A percentile compares a stretch with the other conserved stretches of the same genome.
Evolutionary conservation across 2,888 invertebrate species (phyloP).

Genomic region (Protodeltote pygarga): DNA sequence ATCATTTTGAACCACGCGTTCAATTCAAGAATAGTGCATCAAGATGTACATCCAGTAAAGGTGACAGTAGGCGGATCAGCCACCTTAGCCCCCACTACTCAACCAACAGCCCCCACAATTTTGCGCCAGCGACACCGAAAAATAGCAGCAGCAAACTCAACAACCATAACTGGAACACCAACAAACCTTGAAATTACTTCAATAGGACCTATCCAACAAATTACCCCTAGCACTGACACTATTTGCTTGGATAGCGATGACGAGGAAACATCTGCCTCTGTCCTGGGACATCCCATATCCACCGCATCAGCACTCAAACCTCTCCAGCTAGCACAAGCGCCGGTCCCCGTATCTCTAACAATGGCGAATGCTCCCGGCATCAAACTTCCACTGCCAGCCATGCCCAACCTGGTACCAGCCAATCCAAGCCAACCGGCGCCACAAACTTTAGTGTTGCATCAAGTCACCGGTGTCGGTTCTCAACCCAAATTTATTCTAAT

Average conservation of each 20-base stretch:
- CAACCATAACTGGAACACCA: no score
- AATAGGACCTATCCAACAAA: neutral
- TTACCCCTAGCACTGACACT: slow-evolving; percentile 37
- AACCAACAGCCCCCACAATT: no score
- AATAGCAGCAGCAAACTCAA: no score
- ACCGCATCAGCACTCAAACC: no score
- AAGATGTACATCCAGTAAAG: slow-evolving; percentile 3
- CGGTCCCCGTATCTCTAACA: slow-evolving; percentile 11
- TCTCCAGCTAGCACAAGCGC: no score
- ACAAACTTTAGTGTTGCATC: slow-evolving; percentile 16
- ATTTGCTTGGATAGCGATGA: slow-evolving; percentile 79
- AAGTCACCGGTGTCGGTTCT: slow-evolving; percentile 6
- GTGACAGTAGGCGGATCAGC: slow-evolving; percentile 10
- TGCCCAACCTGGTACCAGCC: slow-evolving; percentile 1
- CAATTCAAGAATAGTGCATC: neutral
- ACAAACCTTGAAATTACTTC: neutral
- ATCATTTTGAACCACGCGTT: neutral
- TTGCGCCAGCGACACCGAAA: no score
- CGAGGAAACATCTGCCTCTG: slow-evolving; percentile 57
- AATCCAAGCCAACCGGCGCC: neutral
- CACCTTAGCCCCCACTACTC: no score
- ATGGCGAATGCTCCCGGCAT: slow-evolving; percentile 28
- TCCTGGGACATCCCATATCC: neutral
- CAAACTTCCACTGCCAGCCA: slow-evolving; percentile 22
- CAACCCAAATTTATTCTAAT: slow-evolving; percentile 32